Evolutionary conservation across 2,888 invertebrate genomes (phyloP).

Genomic region (Ochropacha duplaris): DNA sequence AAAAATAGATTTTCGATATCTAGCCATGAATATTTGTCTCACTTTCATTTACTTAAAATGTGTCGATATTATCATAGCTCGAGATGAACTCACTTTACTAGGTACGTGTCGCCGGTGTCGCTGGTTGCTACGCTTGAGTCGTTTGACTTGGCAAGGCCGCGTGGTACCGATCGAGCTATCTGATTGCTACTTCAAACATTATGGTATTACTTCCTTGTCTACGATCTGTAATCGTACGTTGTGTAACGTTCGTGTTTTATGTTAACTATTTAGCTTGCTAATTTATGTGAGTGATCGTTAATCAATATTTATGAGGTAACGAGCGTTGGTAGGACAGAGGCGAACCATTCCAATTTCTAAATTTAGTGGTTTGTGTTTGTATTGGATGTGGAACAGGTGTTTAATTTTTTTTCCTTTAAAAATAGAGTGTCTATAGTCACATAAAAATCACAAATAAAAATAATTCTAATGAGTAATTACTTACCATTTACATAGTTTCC

Average conservation of each 20-base stretch:
- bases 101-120: conserved; percentile 9
- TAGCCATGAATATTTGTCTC: not conserved
- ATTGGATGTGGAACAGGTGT: not conserved
- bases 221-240: not conserved
- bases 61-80: conserved; percentile 13
- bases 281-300: not conserved
- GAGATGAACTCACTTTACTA: conserved; percentile 7
- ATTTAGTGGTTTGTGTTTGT: not conserved
- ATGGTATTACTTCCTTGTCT: conserved; percentile 18
- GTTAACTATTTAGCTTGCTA: not conserved
- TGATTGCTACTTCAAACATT: not conserved
- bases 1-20: not conserved
- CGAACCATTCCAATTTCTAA: not conserved
- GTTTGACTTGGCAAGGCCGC: conserved; percentile 21
- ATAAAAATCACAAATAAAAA: too few relatives aligned
- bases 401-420: too few relatives aligned
- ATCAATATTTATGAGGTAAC: not conserved
- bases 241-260: not conserved
- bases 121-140: too few relatives aligned
- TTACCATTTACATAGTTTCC: too few relatives aligned
- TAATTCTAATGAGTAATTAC: too few relatives aligned
- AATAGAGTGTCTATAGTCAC: too few relatives aligned
- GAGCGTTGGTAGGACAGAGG: not conserved
- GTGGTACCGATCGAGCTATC: conserved; percentile 9
- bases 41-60: conserved; percentile 8